phyloP scores from a whole-genome alignment of 35 echinoderm and acorn worm genomes.

The Amphiura filiformis region DNA sequence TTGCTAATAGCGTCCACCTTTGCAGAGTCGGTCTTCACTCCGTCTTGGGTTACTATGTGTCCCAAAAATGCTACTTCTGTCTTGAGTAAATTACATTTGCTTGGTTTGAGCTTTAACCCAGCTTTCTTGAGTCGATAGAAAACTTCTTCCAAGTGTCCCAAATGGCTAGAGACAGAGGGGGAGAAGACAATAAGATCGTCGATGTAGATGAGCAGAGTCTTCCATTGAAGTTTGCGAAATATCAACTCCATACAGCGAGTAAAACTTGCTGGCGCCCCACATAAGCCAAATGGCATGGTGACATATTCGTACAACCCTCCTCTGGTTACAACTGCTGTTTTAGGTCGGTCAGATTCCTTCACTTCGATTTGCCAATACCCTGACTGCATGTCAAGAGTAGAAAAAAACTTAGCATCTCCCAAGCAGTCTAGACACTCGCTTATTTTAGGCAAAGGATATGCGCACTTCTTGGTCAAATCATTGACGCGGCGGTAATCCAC shows the following conservation, averaged over 20 bases:
- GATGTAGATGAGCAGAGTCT: background rate
- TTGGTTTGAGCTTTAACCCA: constrained; percentile 42
- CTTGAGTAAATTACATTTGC: constrained; percentile 52
- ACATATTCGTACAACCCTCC: constrained; percentile 42
- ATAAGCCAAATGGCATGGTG: constrained; percentile 61
- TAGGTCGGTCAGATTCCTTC: background rate
- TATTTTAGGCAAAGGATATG: constrained; percentile 40
- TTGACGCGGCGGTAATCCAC: constrained; percentile 38
- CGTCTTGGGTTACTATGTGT: background rate
- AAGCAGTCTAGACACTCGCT: constrained; percentile 52
- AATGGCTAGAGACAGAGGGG: constrained; percentile 1
- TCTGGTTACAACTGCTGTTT: constrained; percentile 45
- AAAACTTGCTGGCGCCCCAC: constrained; percentile 43
- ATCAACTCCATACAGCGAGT: constrained; percentile 2
- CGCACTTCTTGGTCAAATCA: constrained; percentile 15
- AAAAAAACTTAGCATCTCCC: constrained; percentile 30
- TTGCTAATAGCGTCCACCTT: constrained; percentile 9
- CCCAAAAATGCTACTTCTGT: constrained; percentile 39
- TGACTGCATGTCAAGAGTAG: constrained; percentile 19
- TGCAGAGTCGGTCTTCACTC: background rate
- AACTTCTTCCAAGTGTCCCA: constrained; percentile 12
- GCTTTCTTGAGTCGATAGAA: background rate
- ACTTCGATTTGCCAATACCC: constrained; percentile 47
- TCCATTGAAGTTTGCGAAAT: constrained; percentile 1
- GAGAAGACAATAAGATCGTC: constrained; percentile 44